Base-by-base conservation (phyloP, 2,888 invertebrate species). In the Acheta domesticus region DNA sequence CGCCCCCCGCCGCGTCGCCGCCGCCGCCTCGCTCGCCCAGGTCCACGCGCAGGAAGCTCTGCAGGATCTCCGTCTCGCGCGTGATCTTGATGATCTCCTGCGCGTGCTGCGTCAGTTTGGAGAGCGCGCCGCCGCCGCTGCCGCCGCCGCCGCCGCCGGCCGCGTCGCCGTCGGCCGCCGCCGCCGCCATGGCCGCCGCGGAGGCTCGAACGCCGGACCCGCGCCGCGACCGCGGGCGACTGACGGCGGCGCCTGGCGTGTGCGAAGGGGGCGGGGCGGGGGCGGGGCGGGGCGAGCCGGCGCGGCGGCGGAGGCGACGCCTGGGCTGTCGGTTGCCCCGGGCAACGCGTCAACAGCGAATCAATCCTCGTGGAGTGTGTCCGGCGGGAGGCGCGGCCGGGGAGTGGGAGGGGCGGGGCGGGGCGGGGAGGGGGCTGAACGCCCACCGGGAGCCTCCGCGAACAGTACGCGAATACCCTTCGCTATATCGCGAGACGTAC, bases 31-130 rank as follows among this genome's bases (percentile, higher is more conserved):
- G 78, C 48, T 90, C 89, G 2, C 89, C 91, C 12, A 90, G 87
- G 49, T 91, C 93, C 21, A 93, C 91, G 78, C 94, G 89, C 20
- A 94, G 92, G 85, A 93, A 95, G 85, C 94, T 94, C 87, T 94
- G 94, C 21, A 95, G 86, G 83, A 94, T 90, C 85, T 95, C 94
- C 19, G 92, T 91, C 83, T 93, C 91, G 84, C 92, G 90, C 76
- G 91, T 91, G 49, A 91, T 89, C 79, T 92, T 91, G n/a, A 93
- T 87, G 78, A 93, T 92, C 81, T 90, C 90, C 77, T 89, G 89
- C 74, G 89, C 88, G 83, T 76, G 76, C 11, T 48, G 48, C 16
- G 76, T 81, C 3, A 80, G 78, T 14, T 78, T 76, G 21, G 79
- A 14, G 20, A 49, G n/a, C 77, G 76, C 49, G 12, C 77, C 76